Percentiles rank a stretch among this genome's conserved stretches.
Conservation (phyloP, 2,113 vertebrate genomes). For the Rhinolophus sinicus region DNA sequence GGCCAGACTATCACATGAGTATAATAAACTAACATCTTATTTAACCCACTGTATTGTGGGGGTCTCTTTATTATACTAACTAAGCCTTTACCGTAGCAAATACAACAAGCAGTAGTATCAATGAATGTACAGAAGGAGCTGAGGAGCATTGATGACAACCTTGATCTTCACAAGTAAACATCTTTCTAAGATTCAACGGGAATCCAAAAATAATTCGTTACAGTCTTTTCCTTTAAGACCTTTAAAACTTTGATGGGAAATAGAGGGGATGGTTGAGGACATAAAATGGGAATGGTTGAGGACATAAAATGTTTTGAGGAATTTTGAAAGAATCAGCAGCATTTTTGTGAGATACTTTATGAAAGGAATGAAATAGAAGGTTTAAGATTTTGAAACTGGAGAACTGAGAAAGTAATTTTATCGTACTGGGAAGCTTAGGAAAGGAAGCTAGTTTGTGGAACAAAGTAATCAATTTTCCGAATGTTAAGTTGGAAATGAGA, state of each 20-base stretch:
- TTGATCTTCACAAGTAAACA: not conserved
- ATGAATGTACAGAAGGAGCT: not conserved
- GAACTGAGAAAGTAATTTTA: not conserved
- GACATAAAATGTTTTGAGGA: not conserved
- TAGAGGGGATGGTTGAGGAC: not conserved
- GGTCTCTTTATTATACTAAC: not conserved
- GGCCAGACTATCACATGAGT: not conserved
- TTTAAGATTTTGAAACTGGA: not conserved
- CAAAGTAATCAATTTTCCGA: conserved; percentile 16
- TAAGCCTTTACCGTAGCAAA: not conserved
- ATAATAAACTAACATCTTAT: not conserved
- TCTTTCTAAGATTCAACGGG: not conserved
- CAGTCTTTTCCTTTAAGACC: not conserved
- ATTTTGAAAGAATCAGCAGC: not conserved
- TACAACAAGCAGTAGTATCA: not conserved
- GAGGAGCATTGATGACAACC: not conserved
- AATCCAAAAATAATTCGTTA: not conserved
- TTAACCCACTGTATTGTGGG: not conserved
- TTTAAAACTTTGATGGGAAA: not conserved
- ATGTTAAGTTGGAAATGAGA: not conserved
- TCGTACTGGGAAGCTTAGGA: not conserved
- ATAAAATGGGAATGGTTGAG: not conserved
- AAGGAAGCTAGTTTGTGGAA: not conserved
- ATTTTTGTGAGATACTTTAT: not conserved
- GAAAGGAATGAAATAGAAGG: not conserved